phyloP scores from a whole-genome alignment of 2,797 vertebrate species.

The Podargus strigoides region DNA sequence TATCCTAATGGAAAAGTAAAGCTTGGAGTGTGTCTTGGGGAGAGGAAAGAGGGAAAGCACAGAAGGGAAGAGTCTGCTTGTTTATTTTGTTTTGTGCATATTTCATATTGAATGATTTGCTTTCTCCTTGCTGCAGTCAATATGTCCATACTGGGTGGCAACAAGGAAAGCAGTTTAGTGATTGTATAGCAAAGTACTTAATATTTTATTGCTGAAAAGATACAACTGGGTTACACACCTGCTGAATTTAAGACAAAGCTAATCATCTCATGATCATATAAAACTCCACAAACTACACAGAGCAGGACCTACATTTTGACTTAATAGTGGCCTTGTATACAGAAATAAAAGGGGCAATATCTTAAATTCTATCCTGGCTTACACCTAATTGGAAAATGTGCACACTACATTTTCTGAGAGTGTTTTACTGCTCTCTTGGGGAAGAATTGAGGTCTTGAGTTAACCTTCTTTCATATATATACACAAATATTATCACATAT shows the following conservation, averaged over 20 bases:
- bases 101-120: not conserved
- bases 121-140: not conserved
- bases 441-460: not conserved
- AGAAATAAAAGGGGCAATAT: not conserved
- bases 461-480: not conserved
- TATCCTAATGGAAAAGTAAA: accelerated
- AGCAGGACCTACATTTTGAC: not conserved
- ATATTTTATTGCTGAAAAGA: not conserved
- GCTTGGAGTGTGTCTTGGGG: not conserved
- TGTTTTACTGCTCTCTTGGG: not conserved
- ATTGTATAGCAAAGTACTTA: not conserved
- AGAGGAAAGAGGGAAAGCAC: not conserved
- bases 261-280: not conserved
- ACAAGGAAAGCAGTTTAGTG: not conserved
- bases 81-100: accelerated
- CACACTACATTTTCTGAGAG: not conserved
- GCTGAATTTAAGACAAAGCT: not conserved
- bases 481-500: not conserved
- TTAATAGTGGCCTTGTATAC: not conserved
- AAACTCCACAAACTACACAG: not conserved
- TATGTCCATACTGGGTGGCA: not conserved
- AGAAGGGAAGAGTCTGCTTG: not conserved
- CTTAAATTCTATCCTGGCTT: not conserved
- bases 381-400: not conserved
- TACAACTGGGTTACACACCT: not conserved